Percentiles rank a stretch among this genome's conserved stretches.
Evolutionary conservation across 2,888 invertebrate species (phyloP).

Genomic region (Stenodera caucasica): DNA sequence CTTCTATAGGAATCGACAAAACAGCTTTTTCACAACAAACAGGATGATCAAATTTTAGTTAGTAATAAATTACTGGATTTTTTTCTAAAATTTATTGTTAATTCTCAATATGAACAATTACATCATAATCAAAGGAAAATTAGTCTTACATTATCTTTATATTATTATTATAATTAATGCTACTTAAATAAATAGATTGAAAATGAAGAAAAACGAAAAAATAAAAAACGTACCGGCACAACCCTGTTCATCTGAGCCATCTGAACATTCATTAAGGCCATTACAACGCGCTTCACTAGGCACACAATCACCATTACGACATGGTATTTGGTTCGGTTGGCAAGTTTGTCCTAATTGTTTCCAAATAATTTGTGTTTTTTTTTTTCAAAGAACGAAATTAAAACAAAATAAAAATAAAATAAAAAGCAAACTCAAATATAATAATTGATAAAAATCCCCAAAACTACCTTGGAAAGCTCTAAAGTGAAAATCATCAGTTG

Average conservation of each 20-base stretch:
- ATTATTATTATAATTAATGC: neutral
- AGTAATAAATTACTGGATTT: conserved; percentile 9
- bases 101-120: neutral
- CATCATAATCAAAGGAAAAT: neutral
- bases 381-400: conserved; percentile 27
- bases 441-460: conserved; percentile 2
- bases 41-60: neutral
- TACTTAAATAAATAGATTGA: conserved; percentile 9
- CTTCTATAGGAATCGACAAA: neutral
- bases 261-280: conserved; percentile 62
- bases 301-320: conserved; percentile 57
- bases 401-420: conserved; percentile 36
- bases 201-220: conserved; percentile 30
- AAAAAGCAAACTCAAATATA: conserved; percentile 29
- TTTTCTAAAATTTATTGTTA: conserved; percentile 7
- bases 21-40: neutral
- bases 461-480: conserved; percentile 60
- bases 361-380: no score
- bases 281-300: conserved; percentile 58
- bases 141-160: neutral
- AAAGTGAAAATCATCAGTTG: conserved; percentile 65
- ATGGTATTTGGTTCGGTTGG: conserved; percentile 54
- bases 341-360: conserved; percentile 38
- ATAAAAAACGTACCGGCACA: conserved; percentile 47
- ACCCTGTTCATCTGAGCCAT: conserved; percentile 62